Evolutionary conservation across 2,113 vertebrate species (phyloP), one percentile per base, ranked within the genome.

Genomic region (Plestiodon gilberti): DNA sequence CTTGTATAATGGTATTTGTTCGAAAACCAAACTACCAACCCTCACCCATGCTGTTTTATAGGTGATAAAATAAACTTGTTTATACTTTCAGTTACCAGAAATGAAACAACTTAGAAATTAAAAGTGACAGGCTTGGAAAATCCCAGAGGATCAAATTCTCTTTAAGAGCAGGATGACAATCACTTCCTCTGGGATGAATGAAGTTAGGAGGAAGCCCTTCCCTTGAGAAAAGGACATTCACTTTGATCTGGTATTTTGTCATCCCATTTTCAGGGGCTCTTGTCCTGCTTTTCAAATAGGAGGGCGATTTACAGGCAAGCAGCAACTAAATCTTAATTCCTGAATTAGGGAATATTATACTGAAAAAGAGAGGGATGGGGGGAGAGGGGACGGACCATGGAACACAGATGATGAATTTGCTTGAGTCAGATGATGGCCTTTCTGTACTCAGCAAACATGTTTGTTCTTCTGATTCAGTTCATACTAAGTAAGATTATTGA

Each of bases 391-490:
- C 18, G 43, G 8, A 59, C 35, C 23, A 9, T 67, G n/a, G 40
- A 64, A 67, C 38, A 76, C 20, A 77, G 43, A 61, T 59, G 65
- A 59, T 69, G 48, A 70, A 20, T 79, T 20, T 52, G 67, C n/a
- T 57, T 78, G 65, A 79, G 35, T 85, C 65, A 79, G 33, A 78
- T 57, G 17, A 71, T 48, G 43, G 43, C 52, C 30, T 70, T 69
- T 71, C 76, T 43, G 30, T 70, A 43, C 55, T 70, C 35, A n/a
- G 17, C 65, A 78, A 70, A 61, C 52, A 78, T 61, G 18, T 70
- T 85, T 78, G 48, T 59, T 78, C 75, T 78, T 71, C 70, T 43
- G 84, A 75, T 84, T 62, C 35, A 75, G 57, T 75, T 84, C 75
- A 75, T 74, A 38, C 40, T 64, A 84, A 74, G 57, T 69, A 52